phyloP scores from a whole-genome alignment of 2,888 invertebrate genomes.

The Sicus ferrugineus region DNA sequence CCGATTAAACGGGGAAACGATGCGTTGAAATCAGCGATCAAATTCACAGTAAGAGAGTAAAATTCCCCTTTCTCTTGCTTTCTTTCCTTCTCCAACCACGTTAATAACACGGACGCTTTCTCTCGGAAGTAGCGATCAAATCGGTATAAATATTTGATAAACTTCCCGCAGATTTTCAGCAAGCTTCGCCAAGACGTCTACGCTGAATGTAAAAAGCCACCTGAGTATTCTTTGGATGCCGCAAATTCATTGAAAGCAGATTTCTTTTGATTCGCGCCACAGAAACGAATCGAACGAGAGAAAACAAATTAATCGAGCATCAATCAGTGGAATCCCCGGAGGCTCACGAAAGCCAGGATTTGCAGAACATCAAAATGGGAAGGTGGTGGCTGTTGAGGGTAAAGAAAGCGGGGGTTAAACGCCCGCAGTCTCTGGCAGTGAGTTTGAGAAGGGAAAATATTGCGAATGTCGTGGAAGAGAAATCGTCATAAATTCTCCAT shows the following conservation, averaged over 20 bases:
- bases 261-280: constrained; percentile 25
- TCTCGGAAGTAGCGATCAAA: no score
- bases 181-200: no score
- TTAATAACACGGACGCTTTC: no score
- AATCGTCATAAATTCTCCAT: constrained; percentile 4
- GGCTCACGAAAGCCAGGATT: constrained; percentile 10
- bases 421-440: neutral
- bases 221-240: no score
- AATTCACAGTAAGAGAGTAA: no score
- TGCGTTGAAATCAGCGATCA: no score
- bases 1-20: no score
- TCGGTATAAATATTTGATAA: no score
- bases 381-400: neutral
- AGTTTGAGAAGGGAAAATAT: neutral
- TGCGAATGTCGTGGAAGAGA: neutral
- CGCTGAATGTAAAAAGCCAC: no score
- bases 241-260: constrained; percentile 19
- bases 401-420: neutral
- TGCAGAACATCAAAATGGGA: neutral
- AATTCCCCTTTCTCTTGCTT: no score
- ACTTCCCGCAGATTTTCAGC: no score
- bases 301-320: constrained; percentile 41
- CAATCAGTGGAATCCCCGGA: constrained; percentile 36
- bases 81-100: no score
- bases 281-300: constrained; percentile 29